Evolutionary conservation across 1,140 invertebrate genomes (phyloP), one percentile per base, ranked within the genome.

Genomic region (Pogonomyrmex barbatus): DNA sequence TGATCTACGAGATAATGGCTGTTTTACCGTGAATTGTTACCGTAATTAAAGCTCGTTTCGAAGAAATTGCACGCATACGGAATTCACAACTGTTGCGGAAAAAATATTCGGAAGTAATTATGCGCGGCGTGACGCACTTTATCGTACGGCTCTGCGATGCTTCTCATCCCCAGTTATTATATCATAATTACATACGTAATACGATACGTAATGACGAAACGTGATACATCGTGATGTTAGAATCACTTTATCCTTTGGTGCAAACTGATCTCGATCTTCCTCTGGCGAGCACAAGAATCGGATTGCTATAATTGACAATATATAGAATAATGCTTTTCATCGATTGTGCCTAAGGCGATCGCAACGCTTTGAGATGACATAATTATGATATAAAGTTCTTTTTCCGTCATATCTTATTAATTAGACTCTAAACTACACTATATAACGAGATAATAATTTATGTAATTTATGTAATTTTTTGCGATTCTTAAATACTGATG

Each of bases 161-260:
- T 67, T 60, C 50, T 17, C 54, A 17, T 45, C 12, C 62, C 4
- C n/a, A n/a, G 36, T 68, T 68, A 68, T 79, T 79, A 79, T 68
- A 68, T 68, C 77, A 68, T 54, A 63, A 39, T 79, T 79, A 68
- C 5, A 5, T 17, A 79, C n/a, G n/a, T n/a, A n/a, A n/a, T n/a
- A 68, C n/a, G 62, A 78, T 52, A 67, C 60, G n/a, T 50, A 63
- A 52, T 73, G 14, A 0, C n/a, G 14, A 70, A 9, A 70, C 24
- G 10, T 36, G 75, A 77, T 62, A 36, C 45, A 50, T 73, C 47
- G 47, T 14, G 10, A 33, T 42, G 9, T 30, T n/a, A 4, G 33
- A 78, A 63, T 78, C 50, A 24, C 39, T 47, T 39, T 78, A 81
- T 54, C 14, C 78, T 54, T 65, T 8, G 42, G 4, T 30, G 42